Percentiles rank a stretch among this genome's conserved stretches.
Conservation (phyloP, 2,888 invertebrate species). For the Drosophila nigricruria region DNA sequence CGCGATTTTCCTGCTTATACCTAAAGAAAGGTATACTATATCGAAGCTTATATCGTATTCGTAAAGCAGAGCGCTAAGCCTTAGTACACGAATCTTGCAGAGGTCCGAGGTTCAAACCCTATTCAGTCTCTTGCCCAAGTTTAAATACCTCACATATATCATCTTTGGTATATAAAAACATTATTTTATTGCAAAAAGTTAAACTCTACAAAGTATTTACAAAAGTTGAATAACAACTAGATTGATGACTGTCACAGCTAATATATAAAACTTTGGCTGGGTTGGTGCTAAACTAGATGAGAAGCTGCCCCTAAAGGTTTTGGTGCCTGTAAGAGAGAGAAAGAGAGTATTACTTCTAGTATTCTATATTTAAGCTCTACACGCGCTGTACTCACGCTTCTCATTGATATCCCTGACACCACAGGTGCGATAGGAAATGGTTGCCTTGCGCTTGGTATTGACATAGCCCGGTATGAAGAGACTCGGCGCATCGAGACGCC, state of each 20-base stretch:
- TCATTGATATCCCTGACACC: slow-evolving; percentile 92
- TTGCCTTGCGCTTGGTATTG: slow-evolving; percentile 89
- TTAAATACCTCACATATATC: too few species aligned
- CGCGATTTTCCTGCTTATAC: background rate
- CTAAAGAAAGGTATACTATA: background rate
- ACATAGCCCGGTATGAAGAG: slow-evolving; percentile 92
- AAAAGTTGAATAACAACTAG: slow-evolving; percentile 39
- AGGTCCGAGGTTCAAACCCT: too few species aligned
- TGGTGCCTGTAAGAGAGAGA: slow-evolving; percentile 57
- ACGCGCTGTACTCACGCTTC: slow-evolving; percentile 85
- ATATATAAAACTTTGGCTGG: slow-evolving; percentile 59
- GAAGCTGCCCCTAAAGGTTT: slow-evolving; percentile 61
- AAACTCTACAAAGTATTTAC: slow-evolving; percentile 17
- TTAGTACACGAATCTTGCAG: too few species aligned
- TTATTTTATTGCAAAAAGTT: background rate
- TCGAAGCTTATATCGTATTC: too few species aligned
- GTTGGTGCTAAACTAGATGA: slow-evolving; percentile 50
- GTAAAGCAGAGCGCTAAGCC: too few species aligned
- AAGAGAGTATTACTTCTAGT: background rate
- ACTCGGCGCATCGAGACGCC: slow-evolving; percentile 91
- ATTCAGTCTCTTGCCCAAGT: too few species aligned
- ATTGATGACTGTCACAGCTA: slow-evolving; percentile 60
- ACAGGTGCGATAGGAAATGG: slow-evolving; percentile 91
- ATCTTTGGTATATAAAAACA: background rate
- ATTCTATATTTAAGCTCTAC: background rate